These are phyloP conservation scores for Cyanocitta stelleri DNA, from an alignment of 2,113 vertebrate species.

Conservation along the genomic window DNA sequence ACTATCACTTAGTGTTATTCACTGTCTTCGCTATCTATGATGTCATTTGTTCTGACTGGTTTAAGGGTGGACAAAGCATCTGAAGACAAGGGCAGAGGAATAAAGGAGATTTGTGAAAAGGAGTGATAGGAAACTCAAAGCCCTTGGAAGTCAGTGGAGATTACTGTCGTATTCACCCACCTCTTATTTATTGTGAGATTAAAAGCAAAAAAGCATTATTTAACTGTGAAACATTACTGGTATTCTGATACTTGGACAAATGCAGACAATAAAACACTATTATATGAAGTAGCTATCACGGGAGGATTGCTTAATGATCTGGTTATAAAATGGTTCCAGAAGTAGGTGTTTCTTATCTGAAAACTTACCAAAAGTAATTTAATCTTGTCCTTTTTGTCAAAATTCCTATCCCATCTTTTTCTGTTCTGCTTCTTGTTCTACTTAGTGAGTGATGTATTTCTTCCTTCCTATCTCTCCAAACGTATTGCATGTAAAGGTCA, in stretches of 20 bases:
- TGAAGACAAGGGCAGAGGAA: background rate
- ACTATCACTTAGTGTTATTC: background rate
- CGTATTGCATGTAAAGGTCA: conserved; percentile 46
- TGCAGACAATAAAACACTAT: conserved; percentile 25
- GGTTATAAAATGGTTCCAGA: background rate
- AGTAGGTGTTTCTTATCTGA: background rate
- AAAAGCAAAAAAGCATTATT: conserved; percentile 41
- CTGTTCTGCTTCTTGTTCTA: background rate
- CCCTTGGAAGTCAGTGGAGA: conserved; percentile 13
- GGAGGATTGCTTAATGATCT: background rate
- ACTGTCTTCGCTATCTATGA: background rate
- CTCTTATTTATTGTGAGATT: conserved; percentile 41
- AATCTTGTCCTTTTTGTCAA: conserved; percentile 1
- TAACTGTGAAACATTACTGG: conserved; percentile 7
- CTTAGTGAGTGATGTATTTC: conserved; percentile 5
- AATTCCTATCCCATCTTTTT: conserved; percentile 5
- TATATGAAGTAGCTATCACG: background rate
- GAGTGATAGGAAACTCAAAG: background rate
- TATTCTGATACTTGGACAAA: conserved; percentile 13
- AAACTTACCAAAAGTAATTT: background rate
- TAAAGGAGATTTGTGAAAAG: conserved; percentile 53
- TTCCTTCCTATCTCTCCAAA: conserved; percentile 40
- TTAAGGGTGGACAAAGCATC: background rate
- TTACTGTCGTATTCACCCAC: background rate
- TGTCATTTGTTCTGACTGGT: background rate